A percentile compares a stretch with the other conserved stretches of the same genome.
Evolutionary conservation across 2,888 invertebrate species (phyloP).

Genomic region (Asteroscopus sphinx): DNA sequence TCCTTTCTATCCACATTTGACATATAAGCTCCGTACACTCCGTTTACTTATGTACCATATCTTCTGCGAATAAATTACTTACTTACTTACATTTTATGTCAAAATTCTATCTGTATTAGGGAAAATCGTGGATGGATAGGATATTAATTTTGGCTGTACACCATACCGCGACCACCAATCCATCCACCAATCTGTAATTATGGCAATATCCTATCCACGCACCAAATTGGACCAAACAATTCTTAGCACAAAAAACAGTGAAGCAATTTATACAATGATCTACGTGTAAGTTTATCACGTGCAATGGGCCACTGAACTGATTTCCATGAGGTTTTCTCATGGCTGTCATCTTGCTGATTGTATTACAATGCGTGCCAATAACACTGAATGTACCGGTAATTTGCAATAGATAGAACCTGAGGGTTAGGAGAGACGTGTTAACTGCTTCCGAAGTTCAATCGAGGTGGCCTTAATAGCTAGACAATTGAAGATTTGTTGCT

Average conservation of each 20-base stretch:
- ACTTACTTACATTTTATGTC: no score
- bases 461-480: constrained; percentile 16
- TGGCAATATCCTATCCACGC: constrained; percentile 10
- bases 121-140: no score
- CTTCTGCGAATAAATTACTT: no score
- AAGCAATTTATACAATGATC: constrained; percentile 20
- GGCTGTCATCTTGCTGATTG: constrained; percentile 36
- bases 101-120: no score
- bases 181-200: constrained; percentile 22
- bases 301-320: constrained; percentile 45
- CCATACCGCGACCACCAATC: not conserved
- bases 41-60: no score
- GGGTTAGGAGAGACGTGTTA: constrained; percentile 24
- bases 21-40: no score
- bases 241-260: constrained; percentile 19
- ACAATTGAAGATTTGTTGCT: constrained; percentile 4
- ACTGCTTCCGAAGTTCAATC: constrained; percentile 25
- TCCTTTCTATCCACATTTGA: no score
- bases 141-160: no score
- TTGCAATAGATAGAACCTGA: constrained; percentile 6
- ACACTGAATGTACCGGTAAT: constrained; percentile 22
- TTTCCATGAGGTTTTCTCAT: constrained; percentile 58
- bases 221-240: constrained; percentile 22
- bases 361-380: constrained; percentile 45
- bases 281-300: constrained; percentile 15